Evolutionary conservation across 2,888 invertebrate genomes (phyloP), one percentile per base, ranked within the genome.

Genomic region (Dynastes maya): DNA sequence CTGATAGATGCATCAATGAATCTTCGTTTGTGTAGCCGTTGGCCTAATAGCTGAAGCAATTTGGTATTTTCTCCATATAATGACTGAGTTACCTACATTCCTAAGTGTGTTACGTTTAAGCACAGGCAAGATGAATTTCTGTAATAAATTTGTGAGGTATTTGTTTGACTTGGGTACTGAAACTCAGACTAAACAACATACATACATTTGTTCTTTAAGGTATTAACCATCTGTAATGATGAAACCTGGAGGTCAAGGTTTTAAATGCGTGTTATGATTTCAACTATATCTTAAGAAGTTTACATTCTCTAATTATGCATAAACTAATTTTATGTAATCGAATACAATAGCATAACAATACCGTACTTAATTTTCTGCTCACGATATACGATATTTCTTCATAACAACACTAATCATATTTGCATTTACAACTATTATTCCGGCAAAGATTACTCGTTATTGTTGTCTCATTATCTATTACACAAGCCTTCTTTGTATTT

Each of bases 1-100:
- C 40, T 65, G 65, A 65, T 65, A 40, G 37, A 40, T 65, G 22
- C 32, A 16, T 40, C 40, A 40, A 65, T 32, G 65, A 65, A 65
- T 40, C 40, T 40, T 22, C n/a, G 37, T 16, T 40, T 40, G 13
- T 13, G 16, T n/a, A 40, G 37, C 37, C 16, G 37, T 40, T 65
- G 37, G 16, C 13, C 40, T 65, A 65, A 65, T 16, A 40, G 37
- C 13, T 40, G 40, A 37, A 37, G 65, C 40, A 40, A 40, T 65
- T 65, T 37, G 11, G 45, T 45, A 45, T 55, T 16, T 55, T 16
- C 9, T 55, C n/a, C n/a, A 22, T 8, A 16, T 55, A 22, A 55
- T 55, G 22, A 55, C 55, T 55, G 55, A 55, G 22, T 16, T 45
- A 45, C 45, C 45, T 45, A 45, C 45, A 45, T 45, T 45, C 45